Evolutionary conservation across 2,113 vertebrate species (phyloP), one percentile per base, ranked within the genome.

Genomic region (Lagopus muta): DNA sequence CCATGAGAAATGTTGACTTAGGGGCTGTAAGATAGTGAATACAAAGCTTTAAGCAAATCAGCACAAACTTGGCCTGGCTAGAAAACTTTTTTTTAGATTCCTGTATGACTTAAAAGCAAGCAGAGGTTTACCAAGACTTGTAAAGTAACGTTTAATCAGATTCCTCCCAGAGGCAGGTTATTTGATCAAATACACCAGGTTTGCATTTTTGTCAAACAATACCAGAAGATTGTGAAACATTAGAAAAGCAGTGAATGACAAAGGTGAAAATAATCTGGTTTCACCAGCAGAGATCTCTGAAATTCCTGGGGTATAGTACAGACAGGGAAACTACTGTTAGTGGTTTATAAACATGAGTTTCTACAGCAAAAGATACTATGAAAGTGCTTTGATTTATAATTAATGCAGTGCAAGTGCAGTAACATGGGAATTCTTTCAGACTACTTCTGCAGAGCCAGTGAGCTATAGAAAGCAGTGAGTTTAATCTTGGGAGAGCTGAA

Each of bases 361-460:
- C 72, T 82, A 50, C 52, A 71, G 36, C 30, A 22, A 52, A 50
- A 81, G 47, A 47, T 40, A 10, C 47, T 27, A 4, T 43, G 50
- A 61, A 71, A 90, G 17, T 43, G 34, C 92, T 91, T 93, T 94
- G 88, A 88, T 94, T 93, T 83, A 88, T 93, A 88, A 88, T 95
- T 86, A 67, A 89, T 82, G 28, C 28, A 66, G 16, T 66, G n/a
- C n/a, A 72, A 79, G 22, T 61, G 36, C 62, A 86, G 14, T 18
- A 65, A 79, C 58, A 38, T 72, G 30, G 28, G 54, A 58, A 13
- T 69, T 43, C 66, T 77, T 95, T 67, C n/a, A 70, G 55, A 16
- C 15, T 70, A 3, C 43, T 81, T 76, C 38, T 50, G 52, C 28
- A 70, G 60, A 73, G 30, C n/a, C 82, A 40, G 55, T 32, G 50